phyloP scores from a whole-genome alignment of 2,797 vertebrate species.

The Helarctos malayanus region DNA sequence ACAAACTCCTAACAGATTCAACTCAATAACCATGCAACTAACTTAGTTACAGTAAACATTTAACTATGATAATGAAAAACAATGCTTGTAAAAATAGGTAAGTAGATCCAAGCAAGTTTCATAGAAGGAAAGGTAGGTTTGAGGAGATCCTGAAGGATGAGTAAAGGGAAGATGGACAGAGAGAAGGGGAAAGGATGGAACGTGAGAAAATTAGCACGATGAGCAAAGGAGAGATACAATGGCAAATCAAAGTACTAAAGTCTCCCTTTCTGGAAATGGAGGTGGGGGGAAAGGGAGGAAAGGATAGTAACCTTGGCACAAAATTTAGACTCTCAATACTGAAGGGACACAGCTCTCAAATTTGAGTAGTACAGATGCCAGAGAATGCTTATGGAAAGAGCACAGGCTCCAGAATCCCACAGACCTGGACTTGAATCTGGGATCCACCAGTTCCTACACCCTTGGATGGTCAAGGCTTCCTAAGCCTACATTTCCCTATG shows the following conservation, averaged over 20 bases:
- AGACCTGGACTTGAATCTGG: background rate
- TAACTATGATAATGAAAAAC: background rate
- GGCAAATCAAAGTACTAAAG: background rate
- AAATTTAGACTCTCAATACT: background rate
- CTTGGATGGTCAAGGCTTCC: background rate
- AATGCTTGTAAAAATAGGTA: background rate
- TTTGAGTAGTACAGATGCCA: background rate
- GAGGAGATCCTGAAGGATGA: background rate
- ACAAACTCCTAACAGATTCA: background rate
- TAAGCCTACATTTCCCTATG: rapidly evolving
- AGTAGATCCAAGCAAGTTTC: background rate
- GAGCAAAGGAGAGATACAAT: background rate
- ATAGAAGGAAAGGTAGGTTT: background rate
- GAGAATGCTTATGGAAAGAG: background rate
- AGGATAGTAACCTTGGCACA: background rate
- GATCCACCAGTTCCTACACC: background rate
- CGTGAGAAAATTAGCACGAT: background rate
- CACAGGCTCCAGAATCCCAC: background rate
- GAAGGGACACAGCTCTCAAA: background rate
- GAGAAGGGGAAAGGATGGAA: background rate
- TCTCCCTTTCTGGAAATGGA: background rate
- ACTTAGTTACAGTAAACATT: conserved; percentile 20
- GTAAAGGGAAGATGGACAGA: no score
- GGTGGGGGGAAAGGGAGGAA: background rate
- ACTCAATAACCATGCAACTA: conserved; percentile 12